Percentiles rank a stretch among this genome's conserved stretches.
These are phyloP conservation scores for Mythimna ferrago DNA, from an alignment of 2,888 invertebrate genomes.

Conservation along the genomic window DNA sequence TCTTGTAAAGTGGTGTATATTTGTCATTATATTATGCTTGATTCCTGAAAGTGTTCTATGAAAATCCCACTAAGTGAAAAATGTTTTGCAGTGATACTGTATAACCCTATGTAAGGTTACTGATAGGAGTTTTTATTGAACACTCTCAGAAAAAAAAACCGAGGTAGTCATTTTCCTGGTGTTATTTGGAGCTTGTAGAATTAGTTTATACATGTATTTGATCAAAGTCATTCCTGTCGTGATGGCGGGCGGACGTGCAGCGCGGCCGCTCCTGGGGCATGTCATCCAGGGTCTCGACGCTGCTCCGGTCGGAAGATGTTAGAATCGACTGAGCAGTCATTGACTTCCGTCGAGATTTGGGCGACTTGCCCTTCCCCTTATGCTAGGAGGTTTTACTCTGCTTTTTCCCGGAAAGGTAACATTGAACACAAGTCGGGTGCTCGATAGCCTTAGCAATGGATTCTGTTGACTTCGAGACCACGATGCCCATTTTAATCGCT, in stretches of 20 bases:
- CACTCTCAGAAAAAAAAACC: constrained; percentile 28
- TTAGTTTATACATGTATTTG: constrained; percentile 91
- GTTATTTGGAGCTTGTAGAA: constrained; percentile 1
- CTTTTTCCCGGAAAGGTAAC: constrained; percentile 92
- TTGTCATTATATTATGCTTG: constrained; percentile 19
- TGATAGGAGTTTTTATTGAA: constrained; percentile 2
- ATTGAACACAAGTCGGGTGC: constrained; percentile 94
- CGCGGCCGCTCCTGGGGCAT: constrained; percentile 75
- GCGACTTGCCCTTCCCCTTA: constrained; percentile 92
- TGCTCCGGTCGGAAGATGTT: constrained; percentile 87
- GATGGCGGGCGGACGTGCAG: constrained; percentile 81
- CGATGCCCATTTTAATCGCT: constrained; percentile 89
- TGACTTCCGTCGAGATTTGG: constrained; percentile 85
- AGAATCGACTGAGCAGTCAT: constrained; percentile 79
- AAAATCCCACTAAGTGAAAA: neutral
- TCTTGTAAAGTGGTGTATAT: constrained; percentile 40
- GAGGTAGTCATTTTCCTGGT: constrained; percentile 14
- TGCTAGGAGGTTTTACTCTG: constrained; percentile 92
- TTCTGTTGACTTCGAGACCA: constrained; percentile 90
- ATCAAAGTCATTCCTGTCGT: constrained; percentile 81
- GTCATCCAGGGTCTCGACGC: constrained; percentile 85
- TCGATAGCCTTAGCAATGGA: constrained; percentile 91
- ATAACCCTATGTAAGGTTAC: neutral
- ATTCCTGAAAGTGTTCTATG: constrained; percentile 18
- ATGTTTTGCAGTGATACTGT: neutral